A percentile compares a stretch with the other conserved stretches of the same genome.
Conservation (phyloP, 2,113 vertebrate genomes). For the Sus scrofa region DNA sequence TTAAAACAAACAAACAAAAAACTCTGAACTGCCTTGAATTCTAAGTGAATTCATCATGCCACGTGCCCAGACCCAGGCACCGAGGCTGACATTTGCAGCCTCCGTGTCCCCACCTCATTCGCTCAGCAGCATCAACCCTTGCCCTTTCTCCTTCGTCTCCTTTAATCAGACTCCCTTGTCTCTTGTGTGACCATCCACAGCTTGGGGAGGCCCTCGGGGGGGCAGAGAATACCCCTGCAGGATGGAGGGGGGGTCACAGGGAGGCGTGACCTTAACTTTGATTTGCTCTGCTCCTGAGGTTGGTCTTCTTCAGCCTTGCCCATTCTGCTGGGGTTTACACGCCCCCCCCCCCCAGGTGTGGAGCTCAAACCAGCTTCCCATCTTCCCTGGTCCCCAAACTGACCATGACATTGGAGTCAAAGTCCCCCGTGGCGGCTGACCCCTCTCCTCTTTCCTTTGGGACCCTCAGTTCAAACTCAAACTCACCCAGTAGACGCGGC, state of each 20-base stretch:
- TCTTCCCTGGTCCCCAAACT: neutral
- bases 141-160: neutral
- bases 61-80: neutral
- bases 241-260: neutral
- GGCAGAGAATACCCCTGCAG: accelerated
- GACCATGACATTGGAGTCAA: neutral
- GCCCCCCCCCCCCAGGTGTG: neutral
- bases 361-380: neutral
- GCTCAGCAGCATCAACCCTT: neutral
- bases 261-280: neutral
- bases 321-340: neutral
- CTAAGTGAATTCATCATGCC: neutral
- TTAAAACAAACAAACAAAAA: neutral
- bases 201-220: neutral
- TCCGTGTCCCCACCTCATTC: neutral
- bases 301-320: neutral
- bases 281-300: neutral
- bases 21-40: neutral
- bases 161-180: neutral
- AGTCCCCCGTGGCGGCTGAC: neutral
- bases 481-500: neutral
- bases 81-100: neutral
- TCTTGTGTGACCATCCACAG: neutral
- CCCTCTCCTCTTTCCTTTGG: neutral
- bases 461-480: neutral